Evolutionary conservation across 1,140 invertebrate genomes (phyloP).

Genomic region (Eurosta solidaginis): DNA sequence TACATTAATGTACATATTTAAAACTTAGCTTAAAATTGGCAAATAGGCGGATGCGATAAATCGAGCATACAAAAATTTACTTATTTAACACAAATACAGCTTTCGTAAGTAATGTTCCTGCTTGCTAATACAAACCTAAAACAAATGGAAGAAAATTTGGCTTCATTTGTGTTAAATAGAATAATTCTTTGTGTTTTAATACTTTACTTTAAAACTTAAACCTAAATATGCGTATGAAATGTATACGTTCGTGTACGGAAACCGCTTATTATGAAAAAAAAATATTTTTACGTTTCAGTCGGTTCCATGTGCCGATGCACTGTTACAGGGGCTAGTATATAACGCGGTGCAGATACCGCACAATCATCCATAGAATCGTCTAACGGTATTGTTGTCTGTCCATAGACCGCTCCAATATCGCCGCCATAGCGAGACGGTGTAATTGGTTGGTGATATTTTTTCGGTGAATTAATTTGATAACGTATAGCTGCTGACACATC

Average conservation of each 20-base stretch:
- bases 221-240: not conserved
- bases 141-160: no score
- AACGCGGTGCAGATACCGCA: slow-evolving; percentile 41
- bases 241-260: no score
- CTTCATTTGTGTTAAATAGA: not conserved
- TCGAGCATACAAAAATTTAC: slow-evolving; percentile 34
- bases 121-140: no score
- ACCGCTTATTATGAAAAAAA: not conserved
- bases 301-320: slow-evolving; percentile 84
- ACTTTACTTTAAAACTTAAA: not conserved
- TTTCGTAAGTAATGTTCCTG: not conserved
- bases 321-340: slow-evolving; percentile 83
- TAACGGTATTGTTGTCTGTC: slow-evolving; percentile 53
- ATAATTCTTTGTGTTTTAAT: not conserved
- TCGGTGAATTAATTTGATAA: slow-evolving; percentile 56
- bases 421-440: slow-evolving; percentile 32
- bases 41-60: slow-evolving; percentile 46
- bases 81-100: not conserved
- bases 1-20: not conserved
- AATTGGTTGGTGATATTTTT: slow-evolving; percentile 43
- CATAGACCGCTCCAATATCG: slow-evolving; percentile 45
- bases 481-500: slow-evolving; percentile 32
- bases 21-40: slow-evolving; percentile 44
- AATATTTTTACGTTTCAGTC: slow-evolving; percentile 50
- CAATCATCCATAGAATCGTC: slow-evolving; percentile 32